A percentile compares a stretch with the other conserved stretches of the same genome.
Conservation (phyloP, 2,888 invertebrate genomes). For the Parascotia fuliginaria region DNA sequence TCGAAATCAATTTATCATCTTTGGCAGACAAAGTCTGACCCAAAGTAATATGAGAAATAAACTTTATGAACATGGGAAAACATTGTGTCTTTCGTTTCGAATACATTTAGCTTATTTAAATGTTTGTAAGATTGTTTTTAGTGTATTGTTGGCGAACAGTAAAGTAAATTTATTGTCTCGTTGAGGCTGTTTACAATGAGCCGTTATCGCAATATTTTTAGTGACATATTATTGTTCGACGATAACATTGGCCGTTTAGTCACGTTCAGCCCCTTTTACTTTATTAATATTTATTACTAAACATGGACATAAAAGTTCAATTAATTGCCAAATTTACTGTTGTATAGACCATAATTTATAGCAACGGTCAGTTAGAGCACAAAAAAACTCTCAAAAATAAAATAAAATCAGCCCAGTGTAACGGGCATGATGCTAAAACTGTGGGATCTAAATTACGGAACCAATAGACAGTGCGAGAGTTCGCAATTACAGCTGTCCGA, state of each 20-base stretch:
- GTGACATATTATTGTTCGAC: conserved; percentile 2
- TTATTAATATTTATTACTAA: conserved; percentile 16
- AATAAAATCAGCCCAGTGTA: conserved; percentile 48
- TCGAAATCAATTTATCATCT: too few species aligned
- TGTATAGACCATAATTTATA: conserved; percentile 29
- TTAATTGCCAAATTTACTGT: conserved; percentile 34
- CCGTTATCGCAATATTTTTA: not conserved
- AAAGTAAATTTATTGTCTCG: not conserved
- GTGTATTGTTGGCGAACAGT: too few species aligned
- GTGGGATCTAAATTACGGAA: conserved; percentile 76
- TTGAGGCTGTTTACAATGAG: not conserved
- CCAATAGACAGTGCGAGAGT: conserved; percentile 76
- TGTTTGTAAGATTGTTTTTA: too few species aligned
- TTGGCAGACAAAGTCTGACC: too few species aligned
- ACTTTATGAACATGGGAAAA: too few species aligned
- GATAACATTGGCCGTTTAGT: not conserved
- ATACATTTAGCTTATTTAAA: too few species aligned
- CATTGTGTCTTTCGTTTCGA: too few species aligned
- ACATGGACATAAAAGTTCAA: conserved; percentile 14
- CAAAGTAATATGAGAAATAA: too few species aligned
- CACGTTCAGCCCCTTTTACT: conserved; percentile 3
- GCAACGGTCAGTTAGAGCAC: conserved; percentile 23
- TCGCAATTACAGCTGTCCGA: conserved; percentile 82
- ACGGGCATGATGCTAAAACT: conserved; percentile 67
- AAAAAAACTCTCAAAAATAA: conserved; percentile 27